Conservation (phyloP, 1,140 invertebrate genomes). For the Diabrotica undecimpunctata region DNA sequence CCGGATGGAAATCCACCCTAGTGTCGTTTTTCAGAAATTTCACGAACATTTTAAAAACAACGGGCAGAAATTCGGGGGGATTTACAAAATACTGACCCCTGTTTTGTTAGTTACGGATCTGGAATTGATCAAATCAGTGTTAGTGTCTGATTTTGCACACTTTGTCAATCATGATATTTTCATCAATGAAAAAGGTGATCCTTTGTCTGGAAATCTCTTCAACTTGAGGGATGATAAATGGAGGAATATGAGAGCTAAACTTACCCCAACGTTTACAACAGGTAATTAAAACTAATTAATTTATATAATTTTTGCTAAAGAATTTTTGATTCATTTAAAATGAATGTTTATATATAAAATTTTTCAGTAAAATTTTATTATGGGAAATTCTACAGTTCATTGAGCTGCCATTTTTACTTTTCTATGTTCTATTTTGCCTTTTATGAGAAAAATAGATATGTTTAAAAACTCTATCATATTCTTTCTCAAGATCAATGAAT, state of each 20-base stretch:
- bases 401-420: no score
- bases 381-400: no score
- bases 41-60: slow-evolving; percentile 40
- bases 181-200: slow-evolving; percentile 47
- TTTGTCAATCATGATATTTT: slow-evolving; percentile 49
- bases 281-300: slow-evolving; percentile 9
- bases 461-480: no score
- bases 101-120: slow-evolving; percentile 45
- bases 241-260: slow-evolving; percentile 47
- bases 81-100: slow-evolving; percentile 21
- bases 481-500: no score
- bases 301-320: no score
- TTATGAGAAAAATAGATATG: no score
- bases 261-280: slow-evolving; percentile 52
- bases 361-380: no score
- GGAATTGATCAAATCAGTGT: slow-evolving; percentile 48
- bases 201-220: slow-evolving; percentile 51
- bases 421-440: no score
- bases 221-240: slow-evolving; percentile 47
- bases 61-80: slow-evolving; percentile 20
- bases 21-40: slow-evolving; percentile 6
- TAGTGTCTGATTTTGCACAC: slow-evolving; percentile 49
- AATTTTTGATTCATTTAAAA: no score
- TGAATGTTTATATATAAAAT: no score
- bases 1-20: not conserved